These are phyloP conservation scores for Colinus virginianus DNA, from an alignment of 2,113 vertebrate species.

Conservation along the genomic window DNA sequence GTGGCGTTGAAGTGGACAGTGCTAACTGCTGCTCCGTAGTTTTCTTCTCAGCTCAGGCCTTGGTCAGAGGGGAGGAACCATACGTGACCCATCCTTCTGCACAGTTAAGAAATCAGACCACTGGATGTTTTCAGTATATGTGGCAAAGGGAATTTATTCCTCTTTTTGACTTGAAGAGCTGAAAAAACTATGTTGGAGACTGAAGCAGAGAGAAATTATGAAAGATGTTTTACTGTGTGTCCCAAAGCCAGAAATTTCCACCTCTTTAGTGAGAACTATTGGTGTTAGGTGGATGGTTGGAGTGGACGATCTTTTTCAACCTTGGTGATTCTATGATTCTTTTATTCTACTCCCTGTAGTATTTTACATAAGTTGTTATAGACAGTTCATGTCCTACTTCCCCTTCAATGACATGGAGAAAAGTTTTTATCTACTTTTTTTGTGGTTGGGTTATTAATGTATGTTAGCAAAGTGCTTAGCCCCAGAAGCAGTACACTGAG, in stretches of 20 bases:
- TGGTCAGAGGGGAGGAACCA: neutral
- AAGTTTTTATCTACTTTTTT: neutral
- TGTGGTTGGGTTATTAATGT: neutral
- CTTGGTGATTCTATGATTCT: no score
- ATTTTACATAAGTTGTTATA: neutral
- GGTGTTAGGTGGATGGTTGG: no score
- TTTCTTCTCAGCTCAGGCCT: neutral
- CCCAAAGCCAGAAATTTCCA: neutral
- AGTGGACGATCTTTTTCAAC: no score
- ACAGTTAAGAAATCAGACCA: neutral
- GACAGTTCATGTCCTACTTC: neutral
- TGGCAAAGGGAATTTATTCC: neutral
- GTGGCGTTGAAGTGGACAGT: neutral
- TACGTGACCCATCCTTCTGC: neutral
- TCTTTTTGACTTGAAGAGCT: neutral
- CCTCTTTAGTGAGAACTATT: neutral
- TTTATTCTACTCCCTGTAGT: neutral
- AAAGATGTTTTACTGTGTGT: neutral
- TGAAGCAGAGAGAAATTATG: neutral
- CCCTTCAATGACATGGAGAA: neutral
- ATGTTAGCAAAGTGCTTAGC: conserved; percentile 1
- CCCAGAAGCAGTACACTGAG: neutral
- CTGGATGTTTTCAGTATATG: neutral
- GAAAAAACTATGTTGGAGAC: neutral
- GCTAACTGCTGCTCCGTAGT: neutral